Evolutionary conservation across 1,140 invertebrate species (phyloP), one percentile per base, ranked within the genome.

Genomic region (Panulirus ornatus): DNA sequence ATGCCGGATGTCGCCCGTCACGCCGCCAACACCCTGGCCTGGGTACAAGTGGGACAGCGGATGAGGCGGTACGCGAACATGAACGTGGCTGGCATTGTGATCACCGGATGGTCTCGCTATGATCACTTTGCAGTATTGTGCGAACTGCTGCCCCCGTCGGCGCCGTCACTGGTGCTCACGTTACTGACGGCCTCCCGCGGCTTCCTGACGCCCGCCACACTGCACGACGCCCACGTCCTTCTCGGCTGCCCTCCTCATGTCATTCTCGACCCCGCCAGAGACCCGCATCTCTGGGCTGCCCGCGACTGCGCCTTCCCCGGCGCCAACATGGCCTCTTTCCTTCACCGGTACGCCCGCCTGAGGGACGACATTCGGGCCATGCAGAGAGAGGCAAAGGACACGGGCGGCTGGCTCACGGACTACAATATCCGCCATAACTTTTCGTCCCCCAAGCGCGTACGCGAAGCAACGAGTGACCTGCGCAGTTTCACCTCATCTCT

Each of bases 41-140:
- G 93, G 81, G 93, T 95, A 54, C 92, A 95, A 87, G 94, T 95
- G 71, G 91, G 93, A 19, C 93, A 93, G 9, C 95, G 95, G 94
- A 84, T 95, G 44, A 86, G 92, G 76, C 82, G 22, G 19, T 83
- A 75, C 44, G 76, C 76, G 16, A 42, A 66, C 19, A 47, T 92
- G 42, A 63, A 93, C 81, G 95, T 95, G 22, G 94, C 94, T 88
- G 94, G 94, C 54, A 30, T 95, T 14, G 95, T 95, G 27, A 76
- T 89, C 63, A 89, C 87, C n/a, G 95, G 95, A 9, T 95, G 95
- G 95, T 94, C 94, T 54, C 92, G 94, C 84, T 96, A 96, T 93
- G 96, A 96, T 92, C 96, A 96, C 93, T 96, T 96, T 94, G 94
- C 95, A n/a, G 94, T 95, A 8, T 93, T 96, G 2, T 96, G 95